Evolutionary conservation across 2,797 vertebrate genomes (phyloP).

Genomic region (Halcyon smyrnensis): DNA sequence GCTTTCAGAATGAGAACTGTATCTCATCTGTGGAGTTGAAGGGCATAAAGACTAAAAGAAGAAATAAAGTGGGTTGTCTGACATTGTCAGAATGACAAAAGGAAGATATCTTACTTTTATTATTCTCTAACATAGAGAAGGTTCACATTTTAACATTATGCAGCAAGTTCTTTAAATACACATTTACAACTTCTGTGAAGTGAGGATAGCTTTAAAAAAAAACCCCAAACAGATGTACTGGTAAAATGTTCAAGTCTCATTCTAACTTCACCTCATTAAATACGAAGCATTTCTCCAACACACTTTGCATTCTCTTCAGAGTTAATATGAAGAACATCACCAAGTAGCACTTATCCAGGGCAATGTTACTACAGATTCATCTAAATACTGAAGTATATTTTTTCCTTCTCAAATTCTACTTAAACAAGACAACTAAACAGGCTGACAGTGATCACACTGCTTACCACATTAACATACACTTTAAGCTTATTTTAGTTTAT

Average conservation of each 20-base stretch:
- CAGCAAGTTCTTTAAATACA: background rate
- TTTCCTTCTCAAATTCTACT: background rate
- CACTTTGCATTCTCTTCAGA: background rate
- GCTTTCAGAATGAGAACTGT: background rate
- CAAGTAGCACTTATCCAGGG: background rate
- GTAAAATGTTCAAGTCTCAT: background rate
- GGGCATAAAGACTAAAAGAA: background rate
- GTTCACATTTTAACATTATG: background rate
- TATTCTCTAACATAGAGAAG: background rate
- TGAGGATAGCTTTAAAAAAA: background rate
- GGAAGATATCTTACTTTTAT: background rate
- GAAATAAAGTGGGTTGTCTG: background rate
- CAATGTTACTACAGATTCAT: background rate
- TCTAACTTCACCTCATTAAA: background rate
- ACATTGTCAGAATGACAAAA: background rate
- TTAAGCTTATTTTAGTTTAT: background rate
- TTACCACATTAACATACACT: background rate
- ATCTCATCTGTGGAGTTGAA: background rate
- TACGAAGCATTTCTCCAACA: background rate
- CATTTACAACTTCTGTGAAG: background rate
- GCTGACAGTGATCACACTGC: background rate
- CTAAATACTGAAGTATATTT: background rate
- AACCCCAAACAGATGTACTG: background rate
- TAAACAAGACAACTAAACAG: background rate
- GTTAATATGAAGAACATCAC: background rate